phyloP scores from a whole-genome alignment of 2,113 vertebrate genomes.

The Brienomyrus longianalis region DNA sequence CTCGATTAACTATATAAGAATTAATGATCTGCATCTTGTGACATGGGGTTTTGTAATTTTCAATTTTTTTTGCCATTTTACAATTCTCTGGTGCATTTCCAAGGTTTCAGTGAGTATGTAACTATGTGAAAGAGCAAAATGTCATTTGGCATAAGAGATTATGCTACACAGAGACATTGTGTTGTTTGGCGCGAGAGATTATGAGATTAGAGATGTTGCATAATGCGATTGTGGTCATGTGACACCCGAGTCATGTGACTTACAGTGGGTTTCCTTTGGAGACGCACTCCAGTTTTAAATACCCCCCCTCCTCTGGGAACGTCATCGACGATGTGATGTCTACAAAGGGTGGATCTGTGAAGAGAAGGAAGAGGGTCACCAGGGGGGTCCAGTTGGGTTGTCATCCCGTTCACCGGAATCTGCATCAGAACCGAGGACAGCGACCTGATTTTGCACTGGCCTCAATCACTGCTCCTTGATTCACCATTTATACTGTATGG shows the following conservation, averaged over 20 bases:
- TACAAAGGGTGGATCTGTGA: constrained; percentile 82
- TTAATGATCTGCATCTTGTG: background rate
- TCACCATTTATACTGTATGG: background rate
- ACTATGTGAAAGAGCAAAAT: background rate
- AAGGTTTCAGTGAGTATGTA: background rate
- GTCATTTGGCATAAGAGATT: background rate
- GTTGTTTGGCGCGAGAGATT: background rate
- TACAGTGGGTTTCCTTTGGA: constrained; percentile 96
- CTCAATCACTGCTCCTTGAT: background rate
- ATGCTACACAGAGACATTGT: background rate
- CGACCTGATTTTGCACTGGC: background rate
- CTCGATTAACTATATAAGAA: background rate
- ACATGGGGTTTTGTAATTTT: background rate
- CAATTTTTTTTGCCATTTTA: background rate
- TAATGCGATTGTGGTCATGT: background rate
- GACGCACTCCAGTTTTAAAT: constrained; percentile 91
- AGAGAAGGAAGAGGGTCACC: constrained; percentile 35
- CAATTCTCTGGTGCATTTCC: background rate
- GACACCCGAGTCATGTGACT: constrained; percentile 58
- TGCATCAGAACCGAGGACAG: background rate
- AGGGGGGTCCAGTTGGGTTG: background rate
- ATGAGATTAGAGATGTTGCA: background rate
- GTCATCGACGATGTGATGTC: constrained; percentile 80
- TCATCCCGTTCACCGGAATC: background rate
- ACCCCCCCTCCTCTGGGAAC: constrained; percentile 91